Conservation (phyloP, 2,888 invertebrate species). For the Corythucha ciliata region DNA sequence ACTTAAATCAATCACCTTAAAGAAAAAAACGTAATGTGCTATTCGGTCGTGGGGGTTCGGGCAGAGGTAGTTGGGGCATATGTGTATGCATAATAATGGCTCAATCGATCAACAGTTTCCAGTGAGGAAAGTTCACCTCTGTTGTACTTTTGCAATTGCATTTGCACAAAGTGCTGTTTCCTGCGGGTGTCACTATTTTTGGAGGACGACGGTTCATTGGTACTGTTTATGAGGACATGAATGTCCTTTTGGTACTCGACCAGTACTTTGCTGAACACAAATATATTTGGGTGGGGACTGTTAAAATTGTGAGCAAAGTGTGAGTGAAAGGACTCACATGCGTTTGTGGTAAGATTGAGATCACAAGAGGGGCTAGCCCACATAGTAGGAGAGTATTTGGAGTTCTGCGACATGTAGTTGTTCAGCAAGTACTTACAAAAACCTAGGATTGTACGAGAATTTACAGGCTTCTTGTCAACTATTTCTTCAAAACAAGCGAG, state of each 20-base stretch:
- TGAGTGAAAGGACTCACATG: conserved; percentile 19
- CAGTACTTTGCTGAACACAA: conserved; percentile 4
- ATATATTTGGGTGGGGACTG: conserved; percentile 18
- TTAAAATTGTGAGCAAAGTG: conserved; percentile 9
- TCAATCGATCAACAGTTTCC: background rate
- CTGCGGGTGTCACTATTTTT: background rate
- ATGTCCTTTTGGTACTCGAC: background rate
- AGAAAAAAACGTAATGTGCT: too few species aligned
- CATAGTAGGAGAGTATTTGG: conserved; percentile 10
- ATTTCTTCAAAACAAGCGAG: background rate
- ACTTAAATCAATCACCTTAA: too few species aligned
- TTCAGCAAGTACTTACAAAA: background rate
- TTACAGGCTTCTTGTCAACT: background rate
- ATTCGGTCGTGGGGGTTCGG: too few species aligned
- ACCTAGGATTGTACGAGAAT: background rate
- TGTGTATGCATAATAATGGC: background rate
- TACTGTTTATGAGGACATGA: background rate
- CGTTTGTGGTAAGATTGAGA: conserved; percentile 17
- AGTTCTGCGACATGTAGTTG: background rate
- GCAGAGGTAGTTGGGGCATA: too few species aligned
- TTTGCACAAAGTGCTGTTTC: background rate
- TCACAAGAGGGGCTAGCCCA: conserved; percentile 16
- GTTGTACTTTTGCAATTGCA: background rate
- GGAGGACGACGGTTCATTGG: background rate
- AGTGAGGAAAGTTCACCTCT: background rate